phyloP scores from a whole-genome alignment of 2,113 vertebrate genomes.

The Pituophis catenifer region DNA sequence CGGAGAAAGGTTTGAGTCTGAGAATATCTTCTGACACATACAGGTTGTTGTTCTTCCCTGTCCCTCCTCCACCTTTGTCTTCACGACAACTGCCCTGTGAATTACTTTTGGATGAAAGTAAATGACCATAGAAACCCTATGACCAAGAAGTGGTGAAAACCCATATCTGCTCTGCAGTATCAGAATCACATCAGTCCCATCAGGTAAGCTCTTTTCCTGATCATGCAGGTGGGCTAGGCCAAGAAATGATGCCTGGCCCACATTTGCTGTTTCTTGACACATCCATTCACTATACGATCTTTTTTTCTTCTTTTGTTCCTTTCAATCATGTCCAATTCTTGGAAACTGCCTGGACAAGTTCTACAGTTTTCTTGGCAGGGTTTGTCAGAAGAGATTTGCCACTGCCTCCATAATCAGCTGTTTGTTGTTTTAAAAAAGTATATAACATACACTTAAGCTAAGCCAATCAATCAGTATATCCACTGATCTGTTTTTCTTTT shows the following conservation, averaged over 20 bases:
- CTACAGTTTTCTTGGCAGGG: not conserved
- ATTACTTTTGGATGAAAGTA: not conserved
- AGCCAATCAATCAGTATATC: not conserved
- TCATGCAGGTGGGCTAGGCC: not conserved
- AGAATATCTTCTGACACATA: not conserved
- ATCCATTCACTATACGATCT: not conserved
- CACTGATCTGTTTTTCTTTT: not conserved
- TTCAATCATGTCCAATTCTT: not conserved
- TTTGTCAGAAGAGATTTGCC: not conserved
- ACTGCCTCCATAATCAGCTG: not conserved
- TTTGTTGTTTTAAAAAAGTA: not conserved
- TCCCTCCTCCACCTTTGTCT: too few relatives aligned
- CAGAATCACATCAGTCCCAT: not conserved
- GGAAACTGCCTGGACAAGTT: not conserved
- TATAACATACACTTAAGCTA: not conserved
- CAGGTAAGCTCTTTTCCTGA: not conserved
- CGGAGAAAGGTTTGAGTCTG: slow-evolving; percentile 26
- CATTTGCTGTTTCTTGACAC: not conserved
- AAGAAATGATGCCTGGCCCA: not conserved
- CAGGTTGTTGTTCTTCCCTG: not conserved
- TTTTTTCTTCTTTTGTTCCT: not conserved
- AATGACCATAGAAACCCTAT: not conserved
- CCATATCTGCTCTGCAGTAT: not conserved
- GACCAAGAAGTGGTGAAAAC: not conserved
- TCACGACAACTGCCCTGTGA: not conserved